A percentile compares a stretch with the other conserved stretches of the same genome.
Evolutionary conservation across 2,797 vertebrate genomes (phyloP).

Genomic region (Kryptolebias ocellatus): DNA sequence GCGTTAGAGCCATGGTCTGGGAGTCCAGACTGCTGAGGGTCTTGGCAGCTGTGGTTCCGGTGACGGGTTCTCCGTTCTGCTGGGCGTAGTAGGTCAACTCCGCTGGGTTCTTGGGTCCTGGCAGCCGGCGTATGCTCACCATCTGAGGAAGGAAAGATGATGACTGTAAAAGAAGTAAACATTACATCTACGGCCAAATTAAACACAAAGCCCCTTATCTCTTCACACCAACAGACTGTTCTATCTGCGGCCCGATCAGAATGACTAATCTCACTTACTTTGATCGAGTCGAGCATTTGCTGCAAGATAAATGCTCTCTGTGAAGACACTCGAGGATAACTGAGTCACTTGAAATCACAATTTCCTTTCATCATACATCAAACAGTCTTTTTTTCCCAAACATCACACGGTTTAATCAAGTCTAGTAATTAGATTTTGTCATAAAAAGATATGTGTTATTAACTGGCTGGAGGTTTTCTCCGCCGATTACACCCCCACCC

Average conservation of each 20-base stretch:
- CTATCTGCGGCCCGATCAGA: constrained; percentile 30
- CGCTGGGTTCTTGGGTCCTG: constrained; percentile 92
- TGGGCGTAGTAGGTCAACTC: constrained; percentile 96
- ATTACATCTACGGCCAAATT: background rate
- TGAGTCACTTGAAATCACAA: constrained; percentile 50
- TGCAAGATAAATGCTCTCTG: constrained; percentile 48
- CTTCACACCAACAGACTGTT: constrained; percentile 5
- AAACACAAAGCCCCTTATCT: constrained; percentile 21
- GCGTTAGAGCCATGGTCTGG: constrained; percentile 95
- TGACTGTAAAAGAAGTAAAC: background rate
- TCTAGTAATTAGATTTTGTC: constrained; percentile 57
- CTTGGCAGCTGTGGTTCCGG: constrained; percentile 91
- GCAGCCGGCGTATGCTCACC: constrained; percentile 93
- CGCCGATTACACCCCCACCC: background rate
- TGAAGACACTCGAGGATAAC: constrained; percentile 52
- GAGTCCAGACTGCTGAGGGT: constrained; percentile 95
- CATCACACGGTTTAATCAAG: constrained; percentile 61
- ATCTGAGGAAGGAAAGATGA: constrained; percentile 79
- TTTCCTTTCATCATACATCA: constrained; percentile 69
- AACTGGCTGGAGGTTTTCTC: constrained; percentile 46
- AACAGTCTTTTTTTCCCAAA: constrained; percentile 47
- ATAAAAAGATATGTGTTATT: constrained; percentile 51
- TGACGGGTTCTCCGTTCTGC: constrained; percentile 88
- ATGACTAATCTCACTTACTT: constrained; percentile 35
- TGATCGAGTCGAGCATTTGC: constrained; percentile 41